Evolutionary conservation across 2,888 invertebrate genomes (phyloP).

Genomic region (Synanthedon formicaeformis): DNA sequence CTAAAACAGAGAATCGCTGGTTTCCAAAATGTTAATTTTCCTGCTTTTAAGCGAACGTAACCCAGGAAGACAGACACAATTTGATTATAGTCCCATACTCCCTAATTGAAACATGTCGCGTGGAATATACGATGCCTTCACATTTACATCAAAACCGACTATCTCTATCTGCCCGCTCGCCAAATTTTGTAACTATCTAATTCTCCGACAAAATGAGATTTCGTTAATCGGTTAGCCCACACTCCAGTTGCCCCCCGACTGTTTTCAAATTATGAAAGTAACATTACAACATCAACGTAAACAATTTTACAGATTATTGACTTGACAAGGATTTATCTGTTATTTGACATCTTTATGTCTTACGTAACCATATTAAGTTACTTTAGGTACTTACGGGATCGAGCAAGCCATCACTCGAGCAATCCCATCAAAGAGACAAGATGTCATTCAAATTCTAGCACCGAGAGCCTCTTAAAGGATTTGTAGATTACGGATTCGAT

Average conservation of each 20-base stretch:
- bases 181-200: neutral
- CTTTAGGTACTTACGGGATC: neutral
- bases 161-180: neutral
- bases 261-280: too few relatives aligned
- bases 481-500: constrained; percentile 9
- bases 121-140: constrained; percentile 9
- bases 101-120: constrained; percentile 26
- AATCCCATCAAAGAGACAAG: constrained; percentile 1
- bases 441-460: constrained; percentile 1
- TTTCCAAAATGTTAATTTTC: too few relatives aligned
- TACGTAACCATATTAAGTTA: too few relatives aligned
- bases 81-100: constrained; percentile 15
- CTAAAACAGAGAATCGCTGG: too few relatives aligned
- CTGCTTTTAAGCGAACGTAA: neutral
- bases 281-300: too few relatives aligned
- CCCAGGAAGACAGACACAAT: constrained; percentile 11
- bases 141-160: constrained; percentile 5
- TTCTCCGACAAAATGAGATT: too few relatives aligned
- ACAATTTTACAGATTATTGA: too few relatives aligned
- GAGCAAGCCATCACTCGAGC: neutral
- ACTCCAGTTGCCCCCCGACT: too few relatives aligned
- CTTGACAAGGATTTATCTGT: too few relatives aligned
- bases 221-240: too few relatives aligned
- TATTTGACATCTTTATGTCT: too few relatives aligned
- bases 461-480: constrained; percentile 10